Evolutionary conservation across 2,888 invertebrate species (phyloP), one percentile per base, ranked within the genome.

Genomic region (Acleris laterana): DNA sequence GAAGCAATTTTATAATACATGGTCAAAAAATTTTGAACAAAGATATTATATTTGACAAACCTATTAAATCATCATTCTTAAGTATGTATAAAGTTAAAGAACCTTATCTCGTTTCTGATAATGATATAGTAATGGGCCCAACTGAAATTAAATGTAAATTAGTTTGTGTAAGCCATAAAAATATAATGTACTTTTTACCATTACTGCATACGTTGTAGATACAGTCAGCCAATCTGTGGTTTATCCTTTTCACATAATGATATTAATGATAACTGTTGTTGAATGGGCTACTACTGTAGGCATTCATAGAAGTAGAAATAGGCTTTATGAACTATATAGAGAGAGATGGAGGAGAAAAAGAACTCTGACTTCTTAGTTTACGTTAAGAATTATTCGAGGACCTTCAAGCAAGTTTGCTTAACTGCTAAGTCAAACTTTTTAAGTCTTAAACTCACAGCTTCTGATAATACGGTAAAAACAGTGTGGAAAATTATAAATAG

Each of bases 41-140:
- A 46, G 42, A 58, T 55, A 38, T 13, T 11, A 20, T 42, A 38
- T 55, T 55, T 38, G 38, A 20, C 5, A 19, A 17, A 32, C 53
- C 53, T 49, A 56, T 69, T 20, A 69, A 59, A 20, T 69, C 69
- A 32, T 67, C 61, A 17, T 57, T 51, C 52, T 63, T 68, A 52
- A 59, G 59, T 66, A 68, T 68, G 42, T 70, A 62, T 53, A 66
- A 68, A 63, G 49, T 61, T 42, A 49, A 65, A 65, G 19, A 20
- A 55, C 60, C 60, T 38, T 53, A 65, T 55, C 17, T 19, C 22
- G 50, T 50, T 11, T 50, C 50, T 13, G 50, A 50, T 50, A 22
- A 50, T 50, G 13, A 20, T 50, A 50, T 50, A 50, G 50, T 49
- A 53, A 53, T 60, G 49, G 55, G 48, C 22, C 50, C 50, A 56